Percentiles rank a stretch among this genome's conserved stretches.
These are phyloP conservation scores for Rhinichthys osculus DNA, from an alignment of 2,797 vertebrate genomes.

Conservation along the genomic window DNA sequence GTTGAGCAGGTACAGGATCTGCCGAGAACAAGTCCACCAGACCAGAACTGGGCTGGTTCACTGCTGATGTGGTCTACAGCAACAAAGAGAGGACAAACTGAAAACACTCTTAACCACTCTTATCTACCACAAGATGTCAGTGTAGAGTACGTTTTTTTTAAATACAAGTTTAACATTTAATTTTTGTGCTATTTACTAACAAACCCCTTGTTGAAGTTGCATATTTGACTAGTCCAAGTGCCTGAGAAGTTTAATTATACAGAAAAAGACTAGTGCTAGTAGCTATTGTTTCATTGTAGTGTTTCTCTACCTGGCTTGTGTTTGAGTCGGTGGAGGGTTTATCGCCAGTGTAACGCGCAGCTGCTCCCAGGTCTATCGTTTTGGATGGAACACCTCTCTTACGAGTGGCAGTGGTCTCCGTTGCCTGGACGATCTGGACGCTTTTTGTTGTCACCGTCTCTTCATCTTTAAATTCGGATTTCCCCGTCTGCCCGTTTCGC, in stretches of 20 bases:
- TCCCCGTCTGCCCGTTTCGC: conserved; percentile 80
- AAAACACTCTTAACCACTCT: neutral
- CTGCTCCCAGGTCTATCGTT: conserved; percentile 95
- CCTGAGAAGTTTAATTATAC: neutral
- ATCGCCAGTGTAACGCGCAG: conserved; percentile 92
- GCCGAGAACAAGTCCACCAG: conserved; percentile 90
- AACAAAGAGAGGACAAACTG: conserved; percentile 33
- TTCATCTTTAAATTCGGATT: conserved; percentile 95
- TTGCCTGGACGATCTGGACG: conserved; percentile 92
- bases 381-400: conserved; percentile 92
- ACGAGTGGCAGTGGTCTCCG: conserved; percentile 91
- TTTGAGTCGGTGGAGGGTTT: conserved; percentile 77
- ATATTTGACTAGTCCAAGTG: neutral
- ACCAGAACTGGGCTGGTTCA: conserved; percentile 80
- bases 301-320: conserved; percentile 79
- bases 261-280: neutral
- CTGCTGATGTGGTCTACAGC: conserved; percentile 79
- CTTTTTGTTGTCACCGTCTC: conserved; percentile 95
- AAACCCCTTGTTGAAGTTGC: neutral
- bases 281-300: neutral
- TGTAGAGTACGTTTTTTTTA: neutral
- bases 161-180: neutral
- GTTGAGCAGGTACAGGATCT: conserved; percentile 74
- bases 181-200: neutral
- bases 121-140: conserved; percentile 44